phyloP scores from a whole-genome alignment of 1,140 invertebrate genomes.

The Bombus balteatus region DNA sequence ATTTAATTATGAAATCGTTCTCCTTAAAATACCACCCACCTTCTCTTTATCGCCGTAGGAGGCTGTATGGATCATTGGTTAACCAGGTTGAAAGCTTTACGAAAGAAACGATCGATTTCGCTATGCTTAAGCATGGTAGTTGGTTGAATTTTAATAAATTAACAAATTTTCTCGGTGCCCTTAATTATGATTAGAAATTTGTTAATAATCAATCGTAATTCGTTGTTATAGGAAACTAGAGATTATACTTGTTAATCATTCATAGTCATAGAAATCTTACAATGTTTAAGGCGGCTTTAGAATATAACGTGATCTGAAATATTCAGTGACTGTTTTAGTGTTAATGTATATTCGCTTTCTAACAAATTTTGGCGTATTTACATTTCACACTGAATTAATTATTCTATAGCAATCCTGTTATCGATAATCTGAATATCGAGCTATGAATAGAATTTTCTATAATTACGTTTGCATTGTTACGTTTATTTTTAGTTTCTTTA shows the following conservation, averaged over 20 bases:
- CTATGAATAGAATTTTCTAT: not conserved
- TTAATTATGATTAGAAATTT: not conserved
- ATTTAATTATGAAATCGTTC: not conserved
- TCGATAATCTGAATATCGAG: not conserved
- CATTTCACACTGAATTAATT: not conserved
- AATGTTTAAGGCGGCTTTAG: not conserved
- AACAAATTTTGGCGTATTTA: not conserved
- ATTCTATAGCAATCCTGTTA: not conserved
- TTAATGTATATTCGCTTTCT: not conserved
- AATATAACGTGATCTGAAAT: not conserved
- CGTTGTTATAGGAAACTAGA: too few relatives aligned
- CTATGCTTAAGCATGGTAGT: not conserved
- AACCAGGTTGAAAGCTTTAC: not conserved
- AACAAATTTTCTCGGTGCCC: rapidly evolving
- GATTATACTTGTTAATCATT: not conserved
- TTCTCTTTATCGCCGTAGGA: not conserved
- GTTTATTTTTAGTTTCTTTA: not conserved
- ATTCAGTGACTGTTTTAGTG: not conserved
- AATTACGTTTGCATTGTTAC: not conserved
- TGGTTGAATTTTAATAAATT: not conserved
- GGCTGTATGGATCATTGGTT: not conserved
- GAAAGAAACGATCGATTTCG: not conserved
- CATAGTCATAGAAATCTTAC: not conserved
- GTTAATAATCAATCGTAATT: not conserved
- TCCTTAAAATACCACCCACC: not conserved